Evolutionary conservation across 2,797 vertebrate genomes (phyloP).

Genomic region (Thripadectes ignobilis): DNA sequence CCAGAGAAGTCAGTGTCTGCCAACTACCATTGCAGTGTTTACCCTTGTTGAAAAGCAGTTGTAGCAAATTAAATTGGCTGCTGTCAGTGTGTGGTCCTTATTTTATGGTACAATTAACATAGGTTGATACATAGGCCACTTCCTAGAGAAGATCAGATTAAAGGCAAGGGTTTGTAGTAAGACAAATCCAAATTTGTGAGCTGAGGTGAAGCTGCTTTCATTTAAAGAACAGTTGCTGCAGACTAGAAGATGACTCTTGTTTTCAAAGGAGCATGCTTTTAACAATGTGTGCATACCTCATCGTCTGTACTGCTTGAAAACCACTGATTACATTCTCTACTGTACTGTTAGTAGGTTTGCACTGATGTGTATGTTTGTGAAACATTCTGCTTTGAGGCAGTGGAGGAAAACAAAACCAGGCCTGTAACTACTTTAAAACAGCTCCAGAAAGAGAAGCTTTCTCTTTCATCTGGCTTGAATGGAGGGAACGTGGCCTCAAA

Average conservation of each 20-base stretch:
- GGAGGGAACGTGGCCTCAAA: background rate
- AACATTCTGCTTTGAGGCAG: background rate
- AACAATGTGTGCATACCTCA: background rate
- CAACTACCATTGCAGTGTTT: background rate
- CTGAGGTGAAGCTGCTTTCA: background rate
- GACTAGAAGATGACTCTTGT: background rate
- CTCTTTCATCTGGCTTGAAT: background rate
- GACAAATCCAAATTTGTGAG: background rate
- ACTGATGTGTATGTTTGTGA: background rate
- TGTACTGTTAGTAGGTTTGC: background rate
- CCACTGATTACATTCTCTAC: background rate
- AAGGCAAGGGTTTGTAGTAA: background rate
- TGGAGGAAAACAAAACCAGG: background rate
- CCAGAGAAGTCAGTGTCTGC: slow-evolving; percentile 14
- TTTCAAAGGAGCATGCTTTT: background rate
- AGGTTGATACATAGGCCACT: background rate
- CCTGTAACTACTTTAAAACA: background rate
- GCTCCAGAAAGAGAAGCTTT: background rate
- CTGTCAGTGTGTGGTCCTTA: background rate
- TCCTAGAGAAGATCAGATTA: background rate
- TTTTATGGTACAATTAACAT: slow-evolving; percentile 10
- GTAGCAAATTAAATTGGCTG: slow-evolving; percentile 33
- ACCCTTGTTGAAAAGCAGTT: background rate
- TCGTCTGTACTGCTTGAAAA: background rate
- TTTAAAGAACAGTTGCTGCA: background rate